phyloP scores from a whole-genome alignment of 2,888 invertebrate species.

The Coremacera marginata region DNA sequence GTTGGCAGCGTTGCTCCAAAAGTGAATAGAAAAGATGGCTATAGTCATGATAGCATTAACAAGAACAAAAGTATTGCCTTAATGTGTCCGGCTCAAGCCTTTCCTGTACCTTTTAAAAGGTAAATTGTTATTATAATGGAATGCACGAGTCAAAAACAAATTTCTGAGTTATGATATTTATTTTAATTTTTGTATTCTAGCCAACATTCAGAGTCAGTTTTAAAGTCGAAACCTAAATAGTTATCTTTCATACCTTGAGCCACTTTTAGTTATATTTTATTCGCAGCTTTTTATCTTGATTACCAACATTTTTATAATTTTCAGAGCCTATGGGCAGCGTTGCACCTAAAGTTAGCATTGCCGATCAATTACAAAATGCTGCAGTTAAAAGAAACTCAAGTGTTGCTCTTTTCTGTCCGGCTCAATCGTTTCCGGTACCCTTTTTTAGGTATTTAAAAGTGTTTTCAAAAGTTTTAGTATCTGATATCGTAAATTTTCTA shows the following conservation, averaged over 20 bases:
- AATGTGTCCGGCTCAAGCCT: slow-evolving; percentile 77
- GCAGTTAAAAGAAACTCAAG: slow-evolving; percentile 69
- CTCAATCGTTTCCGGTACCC: slow-evolving; percentile 80
- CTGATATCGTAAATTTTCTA: no score
- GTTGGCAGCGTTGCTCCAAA: slow-evolving; percentile 72
- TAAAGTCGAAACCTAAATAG: neutral
- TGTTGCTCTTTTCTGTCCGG: slow-evolving; percentile 77
- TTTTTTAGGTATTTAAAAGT: slow-evolving; percentile 70
- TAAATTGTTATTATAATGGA: slow-evolving; percentile 48
- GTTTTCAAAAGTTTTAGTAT: slow-evolving; percentile 36
- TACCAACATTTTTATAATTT: slow-evolving; percentile 33
- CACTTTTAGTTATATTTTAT: no score
- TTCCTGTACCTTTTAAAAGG: slow-evolving; percentile 72
- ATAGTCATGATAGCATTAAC: slow-evolving; percentile 75
- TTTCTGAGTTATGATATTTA: no score
- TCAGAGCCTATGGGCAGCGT: slow-evolving; percentile 71
- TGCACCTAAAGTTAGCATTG: slow-evolving; percentile 72
- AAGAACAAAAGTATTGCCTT: slow-evolving; percentile 71
- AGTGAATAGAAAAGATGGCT: slow-evolving; percentile 77
- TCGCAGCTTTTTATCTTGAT: neutral
- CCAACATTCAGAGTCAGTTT: slow-evolving; percentile 43
- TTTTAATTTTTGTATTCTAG: neutral
- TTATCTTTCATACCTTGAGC: neutral
- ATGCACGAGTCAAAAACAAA: no score
- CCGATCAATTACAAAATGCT: slow-evolving; percentile 69